Conservation (phyloP, 2,888 invertebrate genomes). For the Oligia strigilis region DNA sequence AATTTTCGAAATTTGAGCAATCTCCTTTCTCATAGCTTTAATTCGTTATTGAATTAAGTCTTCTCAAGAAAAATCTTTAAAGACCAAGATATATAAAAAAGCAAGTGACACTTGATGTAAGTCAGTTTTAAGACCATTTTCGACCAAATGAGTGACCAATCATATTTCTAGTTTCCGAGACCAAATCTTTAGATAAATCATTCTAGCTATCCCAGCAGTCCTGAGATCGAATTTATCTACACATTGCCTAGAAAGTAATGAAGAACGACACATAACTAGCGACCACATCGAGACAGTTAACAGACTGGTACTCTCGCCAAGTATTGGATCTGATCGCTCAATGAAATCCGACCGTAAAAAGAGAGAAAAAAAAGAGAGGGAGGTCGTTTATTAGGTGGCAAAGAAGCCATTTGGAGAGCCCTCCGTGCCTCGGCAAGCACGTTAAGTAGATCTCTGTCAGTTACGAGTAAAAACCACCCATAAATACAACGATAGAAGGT, state of each 20-base stretch:
- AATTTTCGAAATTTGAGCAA: neutral
- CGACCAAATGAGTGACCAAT: neutral
- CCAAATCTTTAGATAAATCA: constrained; percentile 1
- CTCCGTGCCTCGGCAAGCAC: neutral
- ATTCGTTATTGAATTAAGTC: neutral
- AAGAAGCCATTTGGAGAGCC: neutral
- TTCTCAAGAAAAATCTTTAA: neutral
- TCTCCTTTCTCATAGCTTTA: neutral
- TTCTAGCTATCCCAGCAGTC: neutral
- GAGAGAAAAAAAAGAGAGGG: neutral
- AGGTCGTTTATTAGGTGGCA: neutral
- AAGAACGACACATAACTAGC: constrained; percentile 26
- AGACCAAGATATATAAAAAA: neutral
- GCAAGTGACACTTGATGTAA: neutral
- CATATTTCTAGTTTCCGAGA: constrained; percentile 8
- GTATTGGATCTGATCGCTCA: constrained; percentile 42
- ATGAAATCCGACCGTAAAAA: neutral
- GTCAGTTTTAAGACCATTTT: constrained; percentile 4
- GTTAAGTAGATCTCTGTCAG: too few relatives aligned
- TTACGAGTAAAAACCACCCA: neutral
- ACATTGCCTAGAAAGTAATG: constrained; percentile 31
- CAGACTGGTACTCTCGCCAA: constrained; percentile 29
- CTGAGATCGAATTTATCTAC: neutral
- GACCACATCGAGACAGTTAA: constrained; percentile 33
- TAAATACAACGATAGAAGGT: neutral